These are phyloP conservation scores for Capreolus pygargus DNA, from an alignment of 2,113 vertebrate genomes.

Conservation along the genomic window DNA sequence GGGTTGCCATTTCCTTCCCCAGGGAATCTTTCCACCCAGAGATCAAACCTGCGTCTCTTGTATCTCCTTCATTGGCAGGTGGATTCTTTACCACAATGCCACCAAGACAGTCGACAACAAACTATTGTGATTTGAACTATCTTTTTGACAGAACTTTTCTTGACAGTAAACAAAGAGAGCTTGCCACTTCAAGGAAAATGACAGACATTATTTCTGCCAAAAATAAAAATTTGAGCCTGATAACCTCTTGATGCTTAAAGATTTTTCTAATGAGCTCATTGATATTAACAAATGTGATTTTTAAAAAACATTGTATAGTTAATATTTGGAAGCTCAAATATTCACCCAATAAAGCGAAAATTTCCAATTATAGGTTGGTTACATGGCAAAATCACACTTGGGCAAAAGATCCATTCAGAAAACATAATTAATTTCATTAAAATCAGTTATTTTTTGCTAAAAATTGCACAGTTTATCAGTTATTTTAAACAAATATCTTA, in stretches of 20 bases:
- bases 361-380: not conserved
- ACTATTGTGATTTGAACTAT: not conserved
- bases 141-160: not conserved
- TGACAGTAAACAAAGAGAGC: not conserved
- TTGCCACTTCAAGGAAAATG: not conserved
- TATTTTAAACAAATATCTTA: constrained; percentile 2
- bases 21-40: not conserved
- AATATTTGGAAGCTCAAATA: not conserved
- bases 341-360: not conserved
- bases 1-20: not conserved
- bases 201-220: not conserved
- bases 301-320: not conserved
- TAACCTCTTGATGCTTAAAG: not conserved
- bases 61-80: not conserved
- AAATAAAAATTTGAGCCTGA: not conserved
- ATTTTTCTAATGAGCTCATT: not conserved
- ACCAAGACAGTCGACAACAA: not conserved
- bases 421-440: constrained; percentile 12
- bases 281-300: not conserved
- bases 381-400: not conserved
- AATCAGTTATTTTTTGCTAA: not conserved
- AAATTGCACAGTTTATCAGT: not conserved
- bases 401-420: not conserved
- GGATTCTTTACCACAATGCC: not conserved
- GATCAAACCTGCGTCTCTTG: not conserved